These are phyloP conservation scores for Leucophenga maculata DNA, from an alignment of 2,888 invertebrate genomes.

Conservation along the genomic window DNA sequence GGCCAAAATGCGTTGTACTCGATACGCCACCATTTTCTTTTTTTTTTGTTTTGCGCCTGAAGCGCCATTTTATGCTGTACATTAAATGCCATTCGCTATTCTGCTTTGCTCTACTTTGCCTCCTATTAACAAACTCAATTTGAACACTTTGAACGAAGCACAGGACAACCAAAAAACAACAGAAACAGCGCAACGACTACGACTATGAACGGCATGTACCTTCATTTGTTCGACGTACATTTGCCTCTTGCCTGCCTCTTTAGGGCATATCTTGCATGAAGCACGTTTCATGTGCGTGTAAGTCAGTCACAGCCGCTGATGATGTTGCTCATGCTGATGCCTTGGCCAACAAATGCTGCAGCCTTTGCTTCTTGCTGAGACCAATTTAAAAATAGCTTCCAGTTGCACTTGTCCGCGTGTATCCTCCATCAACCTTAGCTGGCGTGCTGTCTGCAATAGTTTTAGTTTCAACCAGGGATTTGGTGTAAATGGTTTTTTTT, in stretches of 20 bases:
- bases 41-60: background rate
- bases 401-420: slow-evolving; percentile 6
- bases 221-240: background rate
- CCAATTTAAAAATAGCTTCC: slow-evolving; percentile 8
- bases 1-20: slow-evolving; percentile 23
- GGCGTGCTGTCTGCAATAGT: slow-evolving; percentile 3
- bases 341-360: background rate
- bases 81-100: slow-evolving; percentile 17
- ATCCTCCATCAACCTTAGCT: background rate
- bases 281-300: slow-evolving; percentile 23
- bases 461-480: background rate
- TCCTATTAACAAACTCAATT: slow-evolving; percentile 58
- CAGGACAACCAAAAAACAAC: slow-evolving; percentile 23
- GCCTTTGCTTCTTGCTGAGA: background rate
- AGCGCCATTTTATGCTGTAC: slow-evolving; percentile 35
- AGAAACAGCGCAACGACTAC: slow-evolving; percentile 29
- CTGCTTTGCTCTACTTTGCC: slow-evolving; percentile 32
- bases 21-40: no score
- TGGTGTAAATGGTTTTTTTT: no score
- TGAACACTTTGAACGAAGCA: slow-evolving; percentile 48
- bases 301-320: background rate
- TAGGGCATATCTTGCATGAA: slow-evolving; percentile 12
- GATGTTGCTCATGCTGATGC: background rate
- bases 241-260: background rate
- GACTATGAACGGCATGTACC: background rate